A percentile compares a stretch with the other conserved stretches of the same genome.
Conservation (phyloP, 2,797 vertebrate genomes). For the Allobates femoralis region DNA sequence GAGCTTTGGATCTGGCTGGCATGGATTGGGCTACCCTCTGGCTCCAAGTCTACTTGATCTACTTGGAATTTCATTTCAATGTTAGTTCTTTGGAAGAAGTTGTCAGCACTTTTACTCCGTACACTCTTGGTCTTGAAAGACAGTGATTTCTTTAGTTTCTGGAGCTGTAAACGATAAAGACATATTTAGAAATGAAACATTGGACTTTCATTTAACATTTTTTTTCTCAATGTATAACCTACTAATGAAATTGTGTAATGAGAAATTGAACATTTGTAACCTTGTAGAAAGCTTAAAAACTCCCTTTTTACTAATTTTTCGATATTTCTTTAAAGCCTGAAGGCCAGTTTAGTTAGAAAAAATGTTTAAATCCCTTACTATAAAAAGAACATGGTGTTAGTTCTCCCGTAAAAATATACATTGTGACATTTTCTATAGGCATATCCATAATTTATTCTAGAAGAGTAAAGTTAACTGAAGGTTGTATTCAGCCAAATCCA, state of each 20-base stretch:
- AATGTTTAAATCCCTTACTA: too few relatives aligned
- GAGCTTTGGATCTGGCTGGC: conserved; percentile 80
- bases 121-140: conserved; percentile 98
- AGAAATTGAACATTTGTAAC: not conserved
- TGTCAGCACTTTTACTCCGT: conserved; percentile 97
- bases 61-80: conserved; percentile 84
- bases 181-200: not conserved
- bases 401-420: not conserved
- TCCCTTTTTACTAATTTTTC: too few relatives aligned
- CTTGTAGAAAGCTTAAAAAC: not conserved
- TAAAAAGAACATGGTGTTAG: too few relatives aligned
- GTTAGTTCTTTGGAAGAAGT: conserved; percentile 91
- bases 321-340: not conserved
- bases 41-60: conserved; percentile 83
- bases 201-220: not conserved
- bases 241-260: not conserved
- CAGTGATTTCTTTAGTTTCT: conserved; percentile 94
- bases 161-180: conserved; percentile 81
- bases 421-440: not conserved
- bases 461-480: not conserved
- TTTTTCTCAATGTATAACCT: not conserved
- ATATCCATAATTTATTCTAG: not conserved
- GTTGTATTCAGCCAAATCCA: not conserved
- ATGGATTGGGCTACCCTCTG: conserved; percentile 83
- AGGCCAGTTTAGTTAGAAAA: not conserved